phyloP scores from a whole-genome alignment of 2,797 vertebrate genomes.

The Takifugu ocellatus region DNA sequence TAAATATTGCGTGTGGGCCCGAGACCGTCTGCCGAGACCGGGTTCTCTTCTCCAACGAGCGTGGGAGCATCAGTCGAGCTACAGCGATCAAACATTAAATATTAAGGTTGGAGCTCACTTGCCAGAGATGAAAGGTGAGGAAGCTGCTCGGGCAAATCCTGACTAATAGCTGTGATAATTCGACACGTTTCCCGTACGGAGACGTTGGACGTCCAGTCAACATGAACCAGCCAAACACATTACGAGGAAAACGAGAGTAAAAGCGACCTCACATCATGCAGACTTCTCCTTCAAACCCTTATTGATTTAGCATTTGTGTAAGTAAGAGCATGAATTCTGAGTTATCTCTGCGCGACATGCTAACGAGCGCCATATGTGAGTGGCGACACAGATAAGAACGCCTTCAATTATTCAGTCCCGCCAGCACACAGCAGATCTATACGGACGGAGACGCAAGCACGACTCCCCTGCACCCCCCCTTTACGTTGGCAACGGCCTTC shows the following conservation, averaged over 20 bases:
- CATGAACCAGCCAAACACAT: not conserved
- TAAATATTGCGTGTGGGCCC: too few relatives aligned
- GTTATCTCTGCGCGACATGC: constrained; percentile 56
- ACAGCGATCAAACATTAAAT: constrained; percentile 32
- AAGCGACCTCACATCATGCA: constrained; percentile 4
- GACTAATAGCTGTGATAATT: constrained; percentile 1
- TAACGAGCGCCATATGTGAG: constrained; percentile 56
- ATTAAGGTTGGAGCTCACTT: constrained; percentile 35
- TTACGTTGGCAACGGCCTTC: constrained; percentile 27
- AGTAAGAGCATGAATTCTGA: constrained; percentile 30
- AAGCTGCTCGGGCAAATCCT: constrained; percentile 8
- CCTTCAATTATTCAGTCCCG: constrained; percentile 46
- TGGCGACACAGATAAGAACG: constrained; percentile 52
- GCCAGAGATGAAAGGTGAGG: constrained; percentile 3
- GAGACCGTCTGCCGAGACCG: not conserved
- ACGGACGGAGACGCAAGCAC: constrained; percentile 27
- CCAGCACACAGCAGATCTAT: constrained; percentile 10
- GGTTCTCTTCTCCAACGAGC: constrained; percentile 12
- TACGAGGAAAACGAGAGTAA: constrained; percentile 9
- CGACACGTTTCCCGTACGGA: too few relatives aligned
- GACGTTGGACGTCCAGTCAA: not conserved
- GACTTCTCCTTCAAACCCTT: constrained; percentile 29
- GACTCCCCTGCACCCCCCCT: constrained; percentile 6
- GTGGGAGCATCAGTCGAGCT: constrained; percentile 13
- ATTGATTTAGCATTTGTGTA: constrained; percentile 42